A percentile compares a stretch with the other conserved stretches of the same genome.
These are phyloP conservation scores for Channa striata DNA, from an alignment of 2,797 vertebrate genomes.

Conservation along the genomic window DNA sequence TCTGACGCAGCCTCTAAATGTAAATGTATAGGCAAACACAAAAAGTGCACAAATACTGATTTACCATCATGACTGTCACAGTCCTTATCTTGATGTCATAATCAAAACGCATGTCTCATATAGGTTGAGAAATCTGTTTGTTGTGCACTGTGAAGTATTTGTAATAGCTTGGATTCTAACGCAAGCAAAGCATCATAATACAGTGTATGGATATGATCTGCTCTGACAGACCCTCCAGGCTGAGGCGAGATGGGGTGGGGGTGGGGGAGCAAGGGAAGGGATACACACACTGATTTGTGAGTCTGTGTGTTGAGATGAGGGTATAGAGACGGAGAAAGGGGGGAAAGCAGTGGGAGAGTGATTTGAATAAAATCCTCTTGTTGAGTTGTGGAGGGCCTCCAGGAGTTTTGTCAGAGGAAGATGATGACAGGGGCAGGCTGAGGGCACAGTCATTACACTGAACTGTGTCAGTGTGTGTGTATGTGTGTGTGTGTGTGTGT, in stretches of 20 bases:
- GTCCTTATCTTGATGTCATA: background rate
- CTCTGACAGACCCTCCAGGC: slow-evolving; percentile 19
- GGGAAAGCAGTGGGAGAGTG: slow-evolving; percentile 25
- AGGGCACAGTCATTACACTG: slow-evolving; percentile 30
- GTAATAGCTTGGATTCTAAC: no score
- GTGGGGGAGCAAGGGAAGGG: background rate
- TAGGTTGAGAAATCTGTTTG: slow-evolving; percentile 4
- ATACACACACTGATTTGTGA: background rate
- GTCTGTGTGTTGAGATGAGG: slow-evolving; percentile 1
- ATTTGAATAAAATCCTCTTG: slow-evolving; percentile 66
- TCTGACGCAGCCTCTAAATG: no score
- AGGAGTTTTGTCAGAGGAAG: slow-evolving; percentile 53
- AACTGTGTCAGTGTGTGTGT: slow-evolving; percentile 13
- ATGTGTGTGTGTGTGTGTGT: background rate
- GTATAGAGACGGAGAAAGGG: slow-evolving; percentile 20
- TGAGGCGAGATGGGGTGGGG: background rate
- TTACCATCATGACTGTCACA: background rate
- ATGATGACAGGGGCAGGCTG: slow-evolving; percentile 64
- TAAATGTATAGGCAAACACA: no score
- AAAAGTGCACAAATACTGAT: no score
- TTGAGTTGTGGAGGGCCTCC: slow-evolving; percentile 49
- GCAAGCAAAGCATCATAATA: no score
- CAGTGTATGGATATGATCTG: slow-evolving; percentile 31
- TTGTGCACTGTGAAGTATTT: no score
- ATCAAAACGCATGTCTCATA: slow-evolving; percentile 17